Conservation (phyloP, 2,113 vertebrate genomes). For the Natator depressus region DNA sequence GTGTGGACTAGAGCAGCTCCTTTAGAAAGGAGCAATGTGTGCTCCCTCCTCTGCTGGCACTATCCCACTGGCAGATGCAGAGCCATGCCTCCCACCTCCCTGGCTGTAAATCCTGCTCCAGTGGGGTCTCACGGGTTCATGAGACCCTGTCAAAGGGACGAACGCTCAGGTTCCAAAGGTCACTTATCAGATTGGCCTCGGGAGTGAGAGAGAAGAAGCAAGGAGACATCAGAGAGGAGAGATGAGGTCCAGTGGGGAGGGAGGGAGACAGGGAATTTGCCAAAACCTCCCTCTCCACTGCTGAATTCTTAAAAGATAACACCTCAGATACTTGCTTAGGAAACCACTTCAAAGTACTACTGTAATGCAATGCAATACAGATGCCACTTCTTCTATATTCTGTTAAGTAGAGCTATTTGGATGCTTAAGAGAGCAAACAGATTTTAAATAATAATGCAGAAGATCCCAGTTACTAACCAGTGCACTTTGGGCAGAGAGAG, state of each 20-base stretch:
- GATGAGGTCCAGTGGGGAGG: background rate
- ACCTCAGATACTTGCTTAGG: slow-evolving; percentile 41
- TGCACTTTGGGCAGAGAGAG: slow-evolving; percentile 24
- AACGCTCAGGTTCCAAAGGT: background rate
- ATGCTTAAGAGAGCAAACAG: slow-evolving; percentile 62
- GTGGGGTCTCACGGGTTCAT: background rate
- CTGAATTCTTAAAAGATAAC: background rate
- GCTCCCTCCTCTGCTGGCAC: background rate
- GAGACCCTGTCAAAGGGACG: background rate
- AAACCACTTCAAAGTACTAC: slow-evolving; percentile 50
- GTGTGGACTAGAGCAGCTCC: background rate
- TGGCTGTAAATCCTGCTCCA: background rate
- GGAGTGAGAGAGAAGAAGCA: background rate
- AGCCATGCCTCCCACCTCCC: background rate
- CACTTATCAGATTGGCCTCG: background rate
- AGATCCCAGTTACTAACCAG: slow-evolving; percentile 1
- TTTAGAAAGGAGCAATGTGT: background rate
- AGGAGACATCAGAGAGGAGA: background rate
- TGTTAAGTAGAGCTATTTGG: slow-evolving; percentile 56
- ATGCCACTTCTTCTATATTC: slow-evolving; percentile 64
- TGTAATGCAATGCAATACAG: slow-evolving; percentile 45
- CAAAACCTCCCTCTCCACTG: slow-evolving; percentile 14
- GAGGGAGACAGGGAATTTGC: background rate
- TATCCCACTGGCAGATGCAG: background rate
- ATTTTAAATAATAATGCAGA: slow-evolving; percentile 32